These are phyloP conservation scores for Apostichopus parvimensis DNA, from an alignment of 35 echinoderm and acorn worm genomes.

Conservation along the genomic window DNA sequence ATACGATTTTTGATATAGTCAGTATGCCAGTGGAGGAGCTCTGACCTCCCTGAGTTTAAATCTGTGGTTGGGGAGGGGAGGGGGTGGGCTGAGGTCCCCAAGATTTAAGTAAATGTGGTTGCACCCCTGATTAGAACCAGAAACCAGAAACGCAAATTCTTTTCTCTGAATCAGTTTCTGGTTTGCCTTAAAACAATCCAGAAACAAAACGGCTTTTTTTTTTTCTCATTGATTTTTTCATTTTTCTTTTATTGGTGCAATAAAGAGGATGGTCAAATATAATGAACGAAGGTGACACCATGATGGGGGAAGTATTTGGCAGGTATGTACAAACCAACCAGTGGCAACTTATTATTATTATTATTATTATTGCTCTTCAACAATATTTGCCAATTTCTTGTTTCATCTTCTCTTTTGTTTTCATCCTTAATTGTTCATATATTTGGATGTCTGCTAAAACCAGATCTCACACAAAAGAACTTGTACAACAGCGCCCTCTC, in stretches of 20 bases:
- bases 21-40: too few relatives aligned
- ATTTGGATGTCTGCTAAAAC: too few relatives aligned
- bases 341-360: too few relatives aligned
- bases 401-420: too few relatives aligned
- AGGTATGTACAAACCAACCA: slow-evolving; percentile 14
- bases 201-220: not conserved
- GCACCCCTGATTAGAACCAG: not conserved
- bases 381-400: not conserved
- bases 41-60: too few relatives aligned
- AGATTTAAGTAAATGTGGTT: not conserved
- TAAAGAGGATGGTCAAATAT: not conserved
- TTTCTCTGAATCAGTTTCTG: not conserved
- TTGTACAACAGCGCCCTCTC: too few relatives aligned
- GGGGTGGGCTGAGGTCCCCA: not conserved
- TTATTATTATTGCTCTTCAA: not conserved
- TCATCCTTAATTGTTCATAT: too few relatives aligned
- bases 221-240: not conserved
- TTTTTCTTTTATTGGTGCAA: not conserved
- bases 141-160: not conserved
- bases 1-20: too few relatives aligned
- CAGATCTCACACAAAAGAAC: too few relatives aligned
- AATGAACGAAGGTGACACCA: slow-evolving; percentile 18
- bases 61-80: not conserved
- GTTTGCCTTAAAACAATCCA: not conserved
- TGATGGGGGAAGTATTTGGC: slow-evolving; percentile 49